These are phyloP conservation scores for Macroglossus sobrinus DNA, from an alignment of 2,113 vertebrate species.

Conservation along the genomic window DNA sequence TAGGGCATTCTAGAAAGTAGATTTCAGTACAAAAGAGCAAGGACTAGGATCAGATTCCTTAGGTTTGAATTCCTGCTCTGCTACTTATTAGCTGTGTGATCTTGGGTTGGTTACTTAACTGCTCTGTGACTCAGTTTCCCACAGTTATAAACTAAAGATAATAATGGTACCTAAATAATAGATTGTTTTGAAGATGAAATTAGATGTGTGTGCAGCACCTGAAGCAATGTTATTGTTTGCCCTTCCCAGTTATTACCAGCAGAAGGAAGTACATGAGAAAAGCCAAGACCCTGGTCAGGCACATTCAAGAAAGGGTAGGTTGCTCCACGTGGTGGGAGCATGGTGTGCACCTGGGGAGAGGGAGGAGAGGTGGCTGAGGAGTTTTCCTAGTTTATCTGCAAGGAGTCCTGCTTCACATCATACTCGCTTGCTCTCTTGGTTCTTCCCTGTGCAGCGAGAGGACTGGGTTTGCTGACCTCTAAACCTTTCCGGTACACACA, in stretches of 20 bases:
- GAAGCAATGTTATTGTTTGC: background rate
- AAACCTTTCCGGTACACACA: background rate
- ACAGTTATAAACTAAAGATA: background rate
- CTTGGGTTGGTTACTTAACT: background rate
- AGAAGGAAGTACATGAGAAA: background rate
- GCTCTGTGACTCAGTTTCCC: background rate
- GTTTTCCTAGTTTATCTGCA: background rate
- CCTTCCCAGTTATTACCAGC: background rate
- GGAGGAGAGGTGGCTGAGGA: background rate
- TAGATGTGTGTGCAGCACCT: background rate
- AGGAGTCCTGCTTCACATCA: background rate
- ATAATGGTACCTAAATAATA: background rate
- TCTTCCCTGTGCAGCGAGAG: background rate
- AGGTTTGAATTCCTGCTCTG: background rate
- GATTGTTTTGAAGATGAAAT: background rate
- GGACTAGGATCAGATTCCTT: background rate
- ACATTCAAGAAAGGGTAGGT: background rate
- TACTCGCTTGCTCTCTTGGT: background rate
- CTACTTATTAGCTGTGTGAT: background rate
- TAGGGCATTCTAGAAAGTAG: background rate
- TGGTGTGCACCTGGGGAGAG: fast-evolving
- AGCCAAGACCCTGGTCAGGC: background rate
- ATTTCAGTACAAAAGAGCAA: background rate
- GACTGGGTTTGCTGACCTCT: background rate
- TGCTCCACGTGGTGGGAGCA: background rate